Base-by-base conservation (phyloP, 2,113 vertebrate species). In the Chloropsis cyanopogon region DNA sequence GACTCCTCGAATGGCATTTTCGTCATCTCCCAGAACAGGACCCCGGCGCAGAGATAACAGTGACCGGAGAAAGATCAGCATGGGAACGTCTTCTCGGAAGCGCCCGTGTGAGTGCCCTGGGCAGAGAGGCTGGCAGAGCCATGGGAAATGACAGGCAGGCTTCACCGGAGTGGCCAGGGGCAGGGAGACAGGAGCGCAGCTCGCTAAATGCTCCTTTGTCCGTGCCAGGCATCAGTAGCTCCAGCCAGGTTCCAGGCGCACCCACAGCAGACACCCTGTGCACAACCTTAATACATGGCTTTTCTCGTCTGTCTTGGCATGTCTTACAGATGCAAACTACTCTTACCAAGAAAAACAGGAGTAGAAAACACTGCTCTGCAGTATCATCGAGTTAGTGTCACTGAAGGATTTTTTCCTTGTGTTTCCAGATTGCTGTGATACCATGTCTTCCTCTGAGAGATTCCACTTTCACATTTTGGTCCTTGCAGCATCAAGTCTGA, bases 1-100 rank as follows among this genome's bases (percentile, higher is more conserved):
- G 97, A 97, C 94, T 96, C 39, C 60, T 68, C 11, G 26, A 92
- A 57, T 28, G 83, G 35, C 92, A 52, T 84, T 77, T 72, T 96
- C 85, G n/a, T 96, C 93, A 95, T 72, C 77, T 93, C 93, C 87
- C 82, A 94, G 80, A 90, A 92, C 59, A 88, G 59, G 90, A 86
- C 84, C 59, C 44, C 1, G 6, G n/a, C 1, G 0, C 88, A 41
- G 41, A 65, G 89, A 75, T 14, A 76, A 49, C 85, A 70, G 28
- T 75, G 88, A 68, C 76, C 6, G 7, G 44, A 71, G n/a, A 0
- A 7, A 60, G 6, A 66, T 73, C 82, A 88, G 75, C 85, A 33
- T 0, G 0, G 17, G 13, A 16, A 3, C 11, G 6, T 14, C 49
- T 78, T 86, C 82, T 60, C 31, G n/a, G 85, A 77, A 88, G 33